phyloP scores from a whole-genome alignment of 2,888 invertebrate genomes.

The Metellina segmentata region DNA sequence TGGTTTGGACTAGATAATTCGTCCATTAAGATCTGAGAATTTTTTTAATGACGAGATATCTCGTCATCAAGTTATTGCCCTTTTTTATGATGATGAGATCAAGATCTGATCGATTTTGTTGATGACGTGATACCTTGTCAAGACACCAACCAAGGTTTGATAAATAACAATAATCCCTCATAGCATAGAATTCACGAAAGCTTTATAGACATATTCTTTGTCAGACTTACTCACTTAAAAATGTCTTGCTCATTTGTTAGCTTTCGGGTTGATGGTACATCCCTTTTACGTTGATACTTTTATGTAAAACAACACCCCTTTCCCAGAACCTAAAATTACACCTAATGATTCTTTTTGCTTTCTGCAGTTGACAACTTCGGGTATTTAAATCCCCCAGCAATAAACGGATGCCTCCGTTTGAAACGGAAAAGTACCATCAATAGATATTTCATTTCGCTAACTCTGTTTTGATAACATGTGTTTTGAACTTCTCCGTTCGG shows the following conservation, averaged over 20 bases:
- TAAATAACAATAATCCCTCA: not conserved
- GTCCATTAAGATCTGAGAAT: too few species aligned
- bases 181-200: not conserved
- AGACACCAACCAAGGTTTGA: not conserved
- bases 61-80: too few species aligned
- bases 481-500: slow-evolving; percentile 31
- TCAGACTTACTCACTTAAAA: not conserved
- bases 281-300: not conserved
- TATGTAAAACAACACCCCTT: not conserved
- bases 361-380: slow-evolving; percentile 28
- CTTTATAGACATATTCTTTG: not conserved
- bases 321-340: not conserved
- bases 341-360: not conserved
- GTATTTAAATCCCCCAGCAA: slow-evolving; percentile 45
- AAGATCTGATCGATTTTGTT: too few species aligned
- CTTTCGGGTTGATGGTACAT: not conserved
- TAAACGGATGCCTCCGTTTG: slow-evolving; percentile 5
- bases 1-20: too few species aligned
- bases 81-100: too few species aligned
- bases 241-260: not conserved
- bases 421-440: slow-evolving; percentile 60
- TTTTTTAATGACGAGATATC: too few species aligned
- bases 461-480: slow-evolving; percentile 64
- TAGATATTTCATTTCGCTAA: slow-evolving; percentile 65
- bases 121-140: too few species aligned